phyloP scores from a whole-genome alignment of 1,140 invertebrate species.

The Teleogryllus occipitalis region DNA sequence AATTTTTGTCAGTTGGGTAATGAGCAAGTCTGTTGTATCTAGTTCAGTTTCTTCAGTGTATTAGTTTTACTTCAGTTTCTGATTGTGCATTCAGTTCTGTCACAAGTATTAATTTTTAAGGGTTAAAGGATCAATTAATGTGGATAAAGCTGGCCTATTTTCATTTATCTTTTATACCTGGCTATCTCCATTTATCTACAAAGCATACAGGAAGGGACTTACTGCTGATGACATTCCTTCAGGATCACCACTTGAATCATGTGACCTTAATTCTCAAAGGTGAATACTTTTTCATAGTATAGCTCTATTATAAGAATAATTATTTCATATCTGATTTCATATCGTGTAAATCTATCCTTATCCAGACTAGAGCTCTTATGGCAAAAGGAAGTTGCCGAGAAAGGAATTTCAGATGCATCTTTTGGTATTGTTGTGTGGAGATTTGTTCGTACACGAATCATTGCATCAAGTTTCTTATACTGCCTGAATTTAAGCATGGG shows the following conservation, averaged over 20 bases:
- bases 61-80: neutral
- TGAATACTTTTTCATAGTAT: slow-evolving; percentile 23
- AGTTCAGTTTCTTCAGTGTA: neutral
- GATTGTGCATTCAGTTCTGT: neutral
- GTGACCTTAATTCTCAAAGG: slow-evolving; percentile 41
- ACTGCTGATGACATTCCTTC: slow-evolving; percentile 39
- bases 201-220: slow-evolving; percentile 43
- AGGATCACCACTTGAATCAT: slow-evolving; percentile 44
- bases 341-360: neutral
- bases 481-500: slow-evolving; percentile 44
- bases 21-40: neutral
- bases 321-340: neutral
- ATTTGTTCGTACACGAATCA: slow-evolving; percentile 47
- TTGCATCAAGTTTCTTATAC: slow-evolving; percentile 44
- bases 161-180: slow-evolving; percentile 50
- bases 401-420: slow-evolving; percentile 37
- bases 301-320: neutral
- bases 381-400: slow-evolving; percentile 40
- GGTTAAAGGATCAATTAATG: slow-evolving; percentile 33
- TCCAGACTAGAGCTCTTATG: slow-evolving; percentile 41
- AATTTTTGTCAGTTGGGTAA: neutral
- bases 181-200: slow-evolving; percentile 48
- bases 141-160: slow-evolving; percentile 43
- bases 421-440: slow-evolving; percentile 43
- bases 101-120: slow-evolving; percentile 23